Base-by-base conservation (phyloP, 2,797 vertebrate species). In the Lates japonicus region DNA sequence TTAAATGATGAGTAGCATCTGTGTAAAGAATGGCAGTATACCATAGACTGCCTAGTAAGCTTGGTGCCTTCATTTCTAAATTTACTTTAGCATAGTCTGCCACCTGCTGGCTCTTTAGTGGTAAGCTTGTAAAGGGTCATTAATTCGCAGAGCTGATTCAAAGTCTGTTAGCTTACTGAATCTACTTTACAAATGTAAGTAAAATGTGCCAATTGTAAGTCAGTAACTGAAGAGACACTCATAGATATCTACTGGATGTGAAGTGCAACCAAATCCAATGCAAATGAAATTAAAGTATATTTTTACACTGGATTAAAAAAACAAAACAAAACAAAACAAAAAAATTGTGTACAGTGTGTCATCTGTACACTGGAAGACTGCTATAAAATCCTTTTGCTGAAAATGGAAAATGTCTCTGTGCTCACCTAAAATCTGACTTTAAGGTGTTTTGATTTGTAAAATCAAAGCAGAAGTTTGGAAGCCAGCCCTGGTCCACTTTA, bases 31-130 rank as follows among this genome's bases (percentile, higher is more conserved):
- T 58, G 10, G 8, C 25, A 19, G 13, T 20, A 0, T 6, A 29
- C 25, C 25, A 29, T 29, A 19, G 5, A 44, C 19, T n/a, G 0
- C 1, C 2, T 6, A 4, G 22, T 17, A 14, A 16, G 69, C 12
- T 0, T 3, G 3, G n/a, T 37, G 25, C 12, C 17, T 44, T 63
- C 0, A 37, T 39, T 54, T 83, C 8, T 7, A 59, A 31, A 55
- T 41, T 57, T 54, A 55, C 48, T 19, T 76, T 44, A 39, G 51
- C 10, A 31, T 41, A 81, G 61, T 33, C 65, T 84, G 90, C 87
- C 92, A 86, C 76, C 94, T 93, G 78, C 80, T 91, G 94, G 87
- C 9, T 58, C 1, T 42, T 63, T 60, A 20, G 25, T 41, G 31
- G 22, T 17, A 58, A 5, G 12, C 1, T 29, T 20, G 52, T 10